Base-by-base conservation (phyloP, 2,888 invertebrate genomes). In the Hypomecis punctinalis region DNA sequence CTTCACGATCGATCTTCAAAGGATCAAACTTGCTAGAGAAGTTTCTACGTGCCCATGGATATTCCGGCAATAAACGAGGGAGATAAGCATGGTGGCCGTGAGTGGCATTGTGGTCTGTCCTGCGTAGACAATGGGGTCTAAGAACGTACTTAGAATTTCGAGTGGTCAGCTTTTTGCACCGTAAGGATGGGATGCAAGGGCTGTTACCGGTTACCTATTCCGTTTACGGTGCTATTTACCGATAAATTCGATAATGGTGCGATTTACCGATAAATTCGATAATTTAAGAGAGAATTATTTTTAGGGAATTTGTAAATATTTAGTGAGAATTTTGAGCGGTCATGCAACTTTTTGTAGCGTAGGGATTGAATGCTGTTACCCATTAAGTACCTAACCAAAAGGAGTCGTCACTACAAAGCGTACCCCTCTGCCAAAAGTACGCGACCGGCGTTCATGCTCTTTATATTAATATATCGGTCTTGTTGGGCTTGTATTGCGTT, bases 141-240 rank as follows among this genome's bases (percentile, higher is more conserved):
- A 71, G 75, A 76, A 76, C 70, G 76, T 83, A 86, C 90, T 90
- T 76, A 87, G 72, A 75, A 57, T 66, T 72, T 86, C 74, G 81
- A 90, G 88, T 89, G 88, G 86, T 87, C 86, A 87, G 83, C 82
- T 58, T 89, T 89, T 82, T 78, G 79, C 79, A 78, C 75, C 76
- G 70, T 78, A 65, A 56, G 47, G 67, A 66, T 61, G 59, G 61
- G 47, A 10, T 36, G 49, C 7, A 6, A 5, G 23, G 3, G 33
- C 8, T 11, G 51, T 62, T 47, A 39, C 33, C 5, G 6, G 35
- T 48, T 54, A 5, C 11, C n/a, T 11, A 11, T 43, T 43, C 5
- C 5, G n/a, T 37, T 53, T 53, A 42, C 40, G 48, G 46, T 46
- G 5, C 13, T 1, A 3, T 23, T 23, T 23, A 23, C 3, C 23